Conservation (phyloP, 2,888 invertebrate species). For the Papilio demoleus region DNA sequence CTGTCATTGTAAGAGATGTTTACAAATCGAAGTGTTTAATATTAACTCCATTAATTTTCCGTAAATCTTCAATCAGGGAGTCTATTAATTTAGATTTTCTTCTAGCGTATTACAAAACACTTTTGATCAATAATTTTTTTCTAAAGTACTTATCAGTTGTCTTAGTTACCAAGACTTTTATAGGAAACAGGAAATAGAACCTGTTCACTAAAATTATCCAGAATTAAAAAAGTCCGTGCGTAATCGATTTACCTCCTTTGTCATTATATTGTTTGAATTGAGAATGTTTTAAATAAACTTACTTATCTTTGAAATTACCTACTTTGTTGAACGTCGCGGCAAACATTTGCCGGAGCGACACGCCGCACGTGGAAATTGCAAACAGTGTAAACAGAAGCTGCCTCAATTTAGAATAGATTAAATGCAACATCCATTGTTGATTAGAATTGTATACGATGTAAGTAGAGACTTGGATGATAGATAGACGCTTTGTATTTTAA, state of each 20-base stretch:
- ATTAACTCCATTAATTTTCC: too few relatives aligned
- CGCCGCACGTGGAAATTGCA: conserved; percentile 18
- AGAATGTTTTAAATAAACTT: background rate
- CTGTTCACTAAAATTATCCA: too few relatives aligned
- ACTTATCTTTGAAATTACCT: background rate
- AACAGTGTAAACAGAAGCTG: conserved; percentile 13
- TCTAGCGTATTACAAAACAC: too few relatives aligned
- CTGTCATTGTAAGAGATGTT: too few relatives aligned
- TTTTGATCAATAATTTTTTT: too few relatives aligned
- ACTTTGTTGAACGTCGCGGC: background rate
- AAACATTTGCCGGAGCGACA: conserved; percentile 10
- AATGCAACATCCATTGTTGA: conserved; percentile 23
- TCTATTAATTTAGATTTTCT: too few relatives aligned
- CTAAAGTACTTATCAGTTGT: too few relatives aligned
- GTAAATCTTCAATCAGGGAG: too few relatives aligned
- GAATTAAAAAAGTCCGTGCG: background rate
- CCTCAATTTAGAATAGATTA: conserved; percentile 24
- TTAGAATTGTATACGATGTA: conserved; percentile 10
- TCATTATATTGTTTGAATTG: background rate
- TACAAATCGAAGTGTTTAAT: too few relatives aligned
- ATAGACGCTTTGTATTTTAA: background rate
- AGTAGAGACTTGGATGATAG: background rate
- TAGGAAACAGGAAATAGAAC: too few relatives aligned
- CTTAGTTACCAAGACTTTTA: too few relatives aligned
- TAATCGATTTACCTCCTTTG: background rate